Percentiles rank a stretch among this genome's conserved stretches.
These are phyloP conservation scores for Pangasianodon gigas DNA, from an alignment of 2,113 vertebrate genomes.

Conservation along the genomic window DNA sequence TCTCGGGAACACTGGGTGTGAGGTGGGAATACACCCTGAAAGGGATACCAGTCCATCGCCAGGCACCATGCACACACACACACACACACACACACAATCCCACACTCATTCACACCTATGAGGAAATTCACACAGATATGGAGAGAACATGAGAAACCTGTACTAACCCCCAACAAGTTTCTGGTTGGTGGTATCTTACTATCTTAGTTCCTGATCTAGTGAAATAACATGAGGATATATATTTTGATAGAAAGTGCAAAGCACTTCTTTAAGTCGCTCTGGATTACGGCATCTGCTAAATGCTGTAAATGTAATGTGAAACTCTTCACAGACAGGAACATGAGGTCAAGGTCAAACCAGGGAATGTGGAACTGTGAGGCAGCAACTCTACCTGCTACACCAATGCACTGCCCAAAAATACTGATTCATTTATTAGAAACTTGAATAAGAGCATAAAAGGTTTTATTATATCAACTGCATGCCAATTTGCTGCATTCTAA, in stretches of 20 bases:
- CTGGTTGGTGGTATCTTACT: not conserved
- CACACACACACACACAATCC: not conserved
- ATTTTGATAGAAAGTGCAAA: not conserved
- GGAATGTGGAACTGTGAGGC: not conserved
- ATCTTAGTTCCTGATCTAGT: not conserved
- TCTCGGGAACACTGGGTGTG: not conserved
- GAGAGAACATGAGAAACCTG: not conserved
- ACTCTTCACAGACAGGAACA: not conserved
- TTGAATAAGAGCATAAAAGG: not conserved
- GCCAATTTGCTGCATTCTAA: not conserved
- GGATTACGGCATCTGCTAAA: not conserved
- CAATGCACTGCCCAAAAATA: not conserved
- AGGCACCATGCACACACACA: not conserved
- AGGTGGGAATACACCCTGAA: not conserved
- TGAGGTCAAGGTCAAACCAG: constrained; percentile 3
- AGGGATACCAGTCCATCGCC: not conserved
- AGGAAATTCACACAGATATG: not conserved
- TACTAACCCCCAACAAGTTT: not conserved
- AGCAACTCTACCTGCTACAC: not conserved
- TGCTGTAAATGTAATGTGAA: not conserved
- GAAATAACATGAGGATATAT: not conserved
- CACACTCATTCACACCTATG: not conserved
- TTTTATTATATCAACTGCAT: not conserved
- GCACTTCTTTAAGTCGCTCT: not conserved
- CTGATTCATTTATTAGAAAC: not conserved